phyloP scores from a whole-genome alignment of 2,888 invertebrate genomes.

The Tetheella fluctuosa region DNA sequence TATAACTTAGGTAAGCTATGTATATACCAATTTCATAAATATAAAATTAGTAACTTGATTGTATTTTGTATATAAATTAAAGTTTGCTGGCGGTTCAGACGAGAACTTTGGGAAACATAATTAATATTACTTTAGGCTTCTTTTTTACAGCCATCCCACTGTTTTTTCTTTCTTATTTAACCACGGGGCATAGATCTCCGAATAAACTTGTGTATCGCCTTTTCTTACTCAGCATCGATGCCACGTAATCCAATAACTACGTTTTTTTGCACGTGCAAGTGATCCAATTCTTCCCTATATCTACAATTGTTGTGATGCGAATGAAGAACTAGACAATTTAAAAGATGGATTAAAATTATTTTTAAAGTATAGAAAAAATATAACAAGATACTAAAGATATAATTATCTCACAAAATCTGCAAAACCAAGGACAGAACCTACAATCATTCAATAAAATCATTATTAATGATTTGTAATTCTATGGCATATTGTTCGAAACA shows the following conservation, averaged over 20 bases:
- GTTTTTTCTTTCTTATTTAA: too few species aligned
- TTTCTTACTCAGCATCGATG: background rate
- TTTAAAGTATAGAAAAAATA: too few species aligned
- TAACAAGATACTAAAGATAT: too few species aligned
- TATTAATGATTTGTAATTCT: background rate
- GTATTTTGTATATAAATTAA: background rate
- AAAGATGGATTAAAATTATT: background rate
- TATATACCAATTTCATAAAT: background rate
- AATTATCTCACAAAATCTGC: too few species aligned
- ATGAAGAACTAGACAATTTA: background rate
- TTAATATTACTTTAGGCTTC: background rate
- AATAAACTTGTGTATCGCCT: background rate
- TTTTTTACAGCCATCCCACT: too few species aligned
- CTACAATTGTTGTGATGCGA: background rate
- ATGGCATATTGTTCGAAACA: background rate
- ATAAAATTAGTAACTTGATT: background rate
- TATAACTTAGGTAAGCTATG: background rate
- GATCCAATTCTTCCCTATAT: too few species aligned
- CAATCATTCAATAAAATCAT: background rate
- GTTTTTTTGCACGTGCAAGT: background rate
- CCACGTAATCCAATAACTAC: background rate
- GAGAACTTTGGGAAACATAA: background rate
- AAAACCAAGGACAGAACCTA: too few species aligned
- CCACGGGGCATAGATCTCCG: background rate
- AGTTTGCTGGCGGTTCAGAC: background rate